Evolutionary conservation across 2,113 vertebrate genomes (phyloP).

Genomic region (Laterallus jamaicensis): DNA sequence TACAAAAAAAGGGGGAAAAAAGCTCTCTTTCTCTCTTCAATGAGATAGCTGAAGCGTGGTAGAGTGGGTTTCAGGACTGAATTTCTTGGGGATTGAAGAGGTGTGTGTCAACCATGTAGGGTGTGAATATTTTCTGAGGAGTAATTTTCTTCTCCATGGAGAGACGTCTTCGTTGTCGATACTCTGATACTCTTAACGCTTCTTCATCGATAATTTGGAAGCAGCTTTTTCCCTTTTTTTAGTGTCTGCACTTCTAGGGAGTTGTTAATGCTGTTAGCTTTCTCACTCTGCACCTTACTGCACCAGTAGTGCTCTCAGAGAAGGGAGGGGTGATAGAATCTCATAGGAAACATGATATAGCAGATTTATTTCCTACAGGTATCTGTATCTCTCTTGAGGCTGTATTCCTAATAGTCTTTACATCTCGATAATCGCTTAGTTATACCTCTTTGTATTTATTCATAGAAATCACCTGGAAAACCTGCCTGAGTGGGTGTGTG

Average conservation of each 20-base stretch:
- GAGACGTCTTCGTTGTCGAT: neutral
- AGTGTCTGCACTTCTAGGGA: neutral
- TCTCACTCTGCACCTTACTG: neutral
- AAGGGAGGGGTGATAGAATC: neutral
- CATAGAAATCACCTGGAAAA: constrained; percentile 89
- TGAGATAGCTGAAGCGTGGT: neutral
- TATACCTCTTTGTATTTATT: constrained; percentile 3
- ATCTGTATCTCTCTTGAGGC: neutral
- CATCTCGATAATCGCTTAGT: neutral
- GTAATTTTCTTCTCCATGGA: neutral
- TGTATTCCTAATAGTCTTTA: neutral
- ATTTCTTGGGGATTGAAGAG: neutral
- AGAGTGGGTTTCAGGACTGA: neutral
- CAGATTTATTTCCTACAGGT: neutral
- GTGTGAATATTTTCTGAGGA: neutral
- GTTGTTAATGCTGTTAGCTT: neutral
- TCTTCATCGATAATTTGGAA: neutral
- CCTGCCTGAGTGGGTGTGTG: constrained; percentile 93
- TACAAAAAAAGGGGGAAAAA: neutral
- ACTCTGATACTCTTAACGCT: neutral
- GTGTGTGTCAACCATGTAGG: neutral
- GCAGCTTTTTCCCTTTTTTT: neutral
- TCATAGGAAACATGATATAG: neutral
- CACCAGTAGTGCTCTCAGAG: neutral
- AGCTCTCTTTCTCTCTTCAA: neutral